These are phyloP conservation scores for Drosophila triauraria DNA, from an alignment of 1,140 invertebrate genomes.

Conservation along the genomic window DNA sequence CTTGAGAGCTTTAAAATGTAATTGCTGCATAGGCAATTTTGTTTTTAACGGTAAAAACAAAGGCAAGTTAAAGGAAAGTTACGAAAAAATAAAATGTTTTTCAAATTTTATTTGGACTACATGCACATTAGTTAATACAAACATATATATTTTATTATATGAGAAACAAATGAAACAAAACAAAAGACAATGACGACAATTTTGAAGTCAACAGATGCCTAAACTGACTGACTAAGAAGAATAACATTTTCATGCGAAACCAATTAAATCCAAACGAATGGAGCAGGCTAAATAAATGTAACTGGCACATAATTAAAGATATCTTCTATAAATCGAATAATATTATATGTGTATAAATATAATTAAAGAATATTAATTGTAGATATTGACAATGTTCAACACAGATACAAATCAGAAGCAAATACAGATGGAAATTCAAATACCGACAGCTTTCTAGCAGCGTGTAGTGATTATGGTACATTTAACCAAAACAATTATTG, in stretches of 20 bases:
- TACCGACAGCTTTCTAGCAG: conserved; percentile 74
- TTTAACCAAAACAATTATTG: conserved; percentile 58
- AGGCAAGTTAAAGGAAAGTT: conserved; percentile 12
- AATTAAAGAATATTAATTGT: conserved; percentile 62
- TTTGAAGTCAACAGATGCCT: conserved; percentile 80
- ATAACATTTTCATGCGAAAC: conserved; percentile 53
- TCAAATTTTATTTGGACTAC: conserved; percentile 51
- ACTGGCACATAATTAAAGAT: conserved; percentile 60
- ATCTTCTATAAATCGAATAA: conserved; percentile 38
- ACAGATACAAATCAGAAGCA: conserved; percentile 21
- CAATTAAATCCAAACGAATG: conserved; percentile 34
- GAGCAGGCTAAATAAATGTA: conserved; percentile 48
- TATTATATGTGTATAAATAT: conserved; percentile 64
- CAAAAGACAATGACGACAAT: conserved; percentile 80
- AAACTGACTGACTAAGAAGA: conserved; percentile 73
- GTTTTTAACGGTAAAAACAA: conserved; percentile 41
- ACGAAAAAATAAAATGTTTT: conserved; percentile 43
- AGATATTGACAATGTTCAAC: conserved; percentile 68
- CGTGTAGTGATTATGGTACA: conserved; percentile 76
- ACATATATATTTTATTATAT: conserved; percentile 52
- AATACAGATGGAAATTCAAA: conserved; percentile 67
- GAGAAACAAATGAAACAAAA: conserved; percentile 37
- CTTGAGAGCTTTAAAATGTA: conserved; percentile 75
- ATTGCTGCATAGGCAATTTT: conserved; percentile 49
- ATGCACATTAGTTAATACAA: conserved; percentile 38